phyloP scores from a whole-genome alignment of 2,888 invertebrate species.

The Sclerodermus sp. region DNA sequence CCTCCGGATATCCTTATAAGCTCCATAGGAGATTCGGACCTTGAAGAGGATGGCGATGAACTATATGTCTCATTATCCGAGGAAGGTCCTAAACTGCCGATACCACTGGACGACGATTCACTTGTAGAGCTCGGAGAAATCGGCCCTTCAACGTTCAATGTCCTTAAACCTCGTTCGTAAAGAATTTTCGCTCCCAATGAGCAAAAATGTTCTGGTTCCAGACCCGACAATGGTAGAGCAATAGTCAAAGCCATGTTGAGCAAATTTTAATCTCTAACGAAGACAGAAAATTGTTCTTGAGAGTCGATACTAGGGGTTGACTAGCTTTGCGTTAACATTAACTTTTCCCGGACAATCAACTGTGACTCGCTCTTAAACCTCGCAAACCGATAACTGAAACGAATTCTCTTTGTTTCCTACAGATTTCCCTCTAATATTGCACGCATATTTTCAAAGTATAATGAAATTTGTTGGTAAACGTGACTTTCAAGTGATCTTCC shows the following conservation, averaged over 20 bases:
- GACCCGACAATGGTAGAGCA: conserved; percentile 64
- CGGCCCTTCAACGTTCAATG: conserved; percentile 45
- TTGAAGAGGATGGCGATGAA: conserved; percentile 25
- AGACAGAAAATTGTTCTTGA: no score
- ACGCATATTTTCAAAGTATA: neutral
- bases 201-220: conserved; percentile 63
- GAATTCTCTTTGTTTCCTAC: no score
- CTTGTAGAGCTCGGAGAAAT: conserved; percentile 61
- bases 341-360: no score
- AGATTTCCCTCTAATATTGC: no score
- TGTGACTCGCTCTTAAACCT: no score
- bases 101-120: conserved; percentile 65
- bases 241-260: conserved; percentile 64
- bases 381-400: no score
- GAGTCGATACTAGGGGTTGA: no score
- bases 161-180: conserved; percentile 44
- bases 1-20: no score
- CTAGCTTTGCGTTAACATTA: no score
- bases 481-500: conserved; percentile 4
- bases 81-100: conserved; percentile 64
- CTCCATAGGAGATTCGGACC: no score
- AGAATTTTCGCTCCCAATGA: conserved; percentile 58
- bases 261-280: no score
- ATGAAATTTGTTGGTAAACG: conserved; percentile 10
- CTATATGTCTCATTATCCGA: conserved; percentile 55